Base-by-base conservation (phyloP, 2,888 invertebrate species). In the Cryptosula pallasiana region DNA sequence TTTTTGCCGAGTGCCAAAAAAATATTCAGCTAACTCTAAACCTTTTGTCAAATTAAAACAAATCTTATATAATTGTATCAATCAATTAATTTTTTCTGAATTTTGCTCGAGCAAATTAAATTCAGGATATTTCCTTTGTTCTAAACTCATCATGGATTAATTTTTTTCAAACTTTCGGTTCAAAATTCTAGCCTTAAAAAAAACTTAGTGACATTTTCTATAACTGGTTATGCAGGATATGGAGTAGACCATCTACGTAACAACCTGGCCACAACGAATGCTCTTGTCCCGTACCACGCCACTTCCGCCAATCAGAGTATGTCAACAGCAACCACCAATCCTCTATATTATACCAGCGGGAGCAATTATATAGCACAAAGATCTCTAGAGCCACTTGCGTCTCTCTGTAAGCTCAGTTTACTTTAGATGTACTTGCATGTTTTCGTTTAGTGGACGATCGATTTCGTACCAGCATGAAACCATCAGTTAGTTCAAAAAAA, bases 331-430 rank as follows among this genome's bases (percentile, higher is more conserved):
- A 9, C 63, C 13, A 16, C 63, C 9, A 63, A 27, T 63, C 27
- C 63, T 3, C 32, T 63, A 9, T 63, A 63, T 63, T 63, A 63
- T 27, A 63, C 63, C 13, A 63, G 29, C 3, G 63, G 63, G 63
- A 63, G 63, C 63, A 63, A 63, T 34, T 63, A 63, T 63, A 13
- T 63, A 2, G 25, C 63, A 63, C 63, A 63, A 32, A 63, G 63
- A 32, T 2, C 63, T n/a, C 32, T 63, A 13, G 63, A 63, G n/a
- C 63, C 63, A 13, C 34, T 63, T 27, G 63, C 63, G 13, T 63
- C 63, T 32, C 20, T 63, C 13, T 34, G 63, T 63, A 32, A 63
- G 63, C 32, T 5, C 9, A 63, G 5, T 25, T 23, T 57, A 45
- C 20, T 45, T 45, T 45, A 20, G 20, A 45, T 45, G 5, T 45